Base-by-base conservation (phyloP, 2,888 invertebrate genomes). In the Pelosia muscerda region DNA sequence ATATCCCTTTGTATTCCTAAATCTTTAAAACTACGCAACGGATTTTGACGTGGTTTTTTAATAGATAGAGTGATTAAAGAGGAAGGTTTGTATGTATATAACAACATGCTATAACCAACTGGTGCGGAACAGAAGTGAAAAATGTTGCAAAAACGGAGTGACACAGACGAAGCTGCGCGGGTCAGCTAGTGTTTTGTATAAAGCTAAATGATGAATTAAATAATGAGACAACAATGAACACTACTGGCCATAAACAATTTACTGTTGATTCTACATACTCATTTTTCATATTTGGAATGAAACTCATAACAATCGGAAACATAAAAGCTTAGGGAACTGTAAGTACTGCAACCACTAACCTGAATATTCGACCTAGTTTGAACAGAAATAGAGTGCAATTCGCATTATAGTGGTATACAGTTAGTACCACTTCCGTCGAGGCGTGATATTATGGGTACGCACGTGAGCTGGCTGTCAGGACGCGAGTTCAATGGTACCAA, bases 351-450 rank as follows among this genome's bases (percentile, higher is more conserved):
- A 25, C 61, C 65, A 63, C 57, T 86, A 85, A 85, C 91, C 92
- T 86, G 84, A 71, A 92, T 89, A 79, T 65, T 58, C 87, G 83
- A 89, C 90, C 91, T 81, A 89, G 86, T 85, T 89, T 10, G 38
- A 25, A 77, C 74, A 63, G 68, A 73, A 77, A 85, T 86, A 90
- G 87, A 85, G 88, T 86, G 72, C 79, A 86, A 74, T 87, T 87
- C 84, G 84, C 87, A 79, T 86, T 87, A 88, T 81, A 81, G 84
- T 81, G 70, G 72, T 63, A 70, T 82, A 92, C 92, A 89, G 92
- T 92, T 92, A 91, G 82, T 66, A 77, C 77, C 68, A 82, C 86
- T 89, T 91, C 91, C 90, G 87, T 71, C 75, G 81, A 76, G 75
- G 72, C 84, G 81, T 83, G 84, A 83, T 79, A 76, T 83, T 88